Conservation (phyloP, 1,140 invertebrate genomes). For the Caerostris extrusa region DNA sequence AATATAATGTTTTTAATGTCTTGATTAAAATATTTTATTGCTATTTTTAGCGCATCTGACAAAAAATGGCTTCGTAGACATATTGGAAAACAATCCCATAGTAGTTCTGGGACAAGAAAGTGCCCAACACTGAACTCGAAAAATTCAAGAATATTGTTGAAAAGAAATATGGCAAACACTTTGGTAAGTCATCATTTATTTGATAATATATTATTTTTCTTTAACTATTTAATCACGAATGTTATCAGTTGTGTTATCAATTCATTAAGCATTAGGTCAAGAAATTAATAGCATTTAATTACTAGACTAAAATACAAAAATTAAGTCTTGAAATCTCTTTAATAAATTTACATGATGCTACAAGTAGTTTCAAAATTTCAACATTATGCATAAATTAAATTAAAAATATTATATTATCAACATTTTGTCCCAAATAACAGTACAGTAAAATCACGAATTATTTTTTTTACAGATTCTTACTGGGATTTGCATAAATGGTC, state of each 20-base stretch:
- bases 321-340: too few relatives aligned
- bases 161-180: slow-evolving; percentile 71
- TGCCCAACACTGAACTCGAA: slow-evolving; percentile 69
- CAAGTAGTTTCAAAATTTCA: too few relatives aligned
- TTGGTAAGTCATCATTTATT: slow-evolving; percentile 30
- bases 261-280: too few relatives aligned
- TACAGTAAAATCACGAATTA: too few relatives aligned
- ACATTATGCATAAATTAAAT: too few relatives aligned
- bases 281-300: too few relatives aligned
- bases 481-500: slow-evolving; percentile 83
- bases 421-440: too few relatives aligned
- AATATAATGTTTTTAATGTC: neutral
- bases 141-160: slow-evolving; percentile 67
- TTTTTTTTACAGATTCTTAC: slow-evolving; percentile 81
- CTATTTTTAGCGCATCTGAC: neutral
- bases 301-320: too few relatives aligned
- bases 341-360: too few relatives aligned
- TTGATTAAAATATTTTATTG: neutral
- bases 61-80: slow-evolving; percentile 33
- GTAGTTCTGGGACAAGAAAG: slow-evolving; percentile 61
- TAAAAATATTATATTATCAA: too few relatives aligned
- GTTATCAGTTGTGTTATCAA: too few relatives aligned
- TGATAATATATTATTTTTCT: neutral
- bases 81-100: neutral
- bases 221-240: too few relatives aligned